phyloP scores from a whole-genome alignment of 2,113 vertebrate species.

The Ailuropoda melanoleuca region DNA sequence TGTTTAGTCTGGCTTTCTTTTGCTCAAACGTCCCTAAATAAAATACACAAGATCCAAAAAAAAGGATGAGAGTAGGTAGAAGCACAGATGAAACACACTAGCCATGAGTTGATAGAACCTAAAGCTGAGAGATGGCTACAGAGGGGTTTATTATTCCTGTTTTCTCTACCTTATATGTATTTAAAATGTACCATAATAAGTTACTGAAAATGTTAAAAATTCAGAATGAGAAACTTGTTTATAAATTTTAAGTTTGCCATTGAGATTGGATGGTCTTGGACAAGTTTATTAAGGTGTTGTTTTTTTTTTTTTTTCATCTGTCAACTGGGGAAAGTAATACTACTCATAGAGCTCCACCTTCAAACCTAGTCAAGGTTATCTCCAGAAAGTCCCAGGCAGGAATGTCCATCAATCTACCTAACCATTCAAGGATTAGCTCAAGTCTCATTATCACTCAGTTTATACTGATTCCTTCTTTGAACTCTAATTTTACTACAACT shows the following conservation, averaged over 20 bases:
- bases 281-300: constrained; percentile 4
- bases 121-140: background rate
- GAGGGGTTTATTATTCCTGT: background rate
- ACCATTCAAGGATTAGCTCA: constrained; percentile 36
- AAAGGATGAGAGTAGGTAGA: background rate
- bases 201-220: constrained; percentile 30
- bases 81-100: background rate
- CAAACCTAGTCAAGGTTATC: constrained; percentile 4
- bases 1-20: background rate
- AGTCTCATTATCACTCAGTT: constrained; percentile 4
- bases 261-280: background rate
- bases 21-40: constrained; percentile 6
- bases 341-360: constrained; percentile 17
- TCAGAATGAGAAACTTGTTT: background rate
- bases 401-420: background rate
- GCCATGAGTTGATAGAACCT: background rate
- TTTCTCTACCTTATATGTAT: background rate
- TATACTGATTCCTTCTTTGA: constrained; percentile 13
- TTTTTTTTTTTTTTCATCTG: background rate
- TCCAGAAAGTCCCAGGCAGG: constrained; percentile 29
- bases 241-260: constrained; percentile 19
- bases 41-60: background rate
- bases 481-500: constrained; percentile 34
- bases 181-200: constrained; percentile 18
- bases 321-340: background rate